Conservation (phyloP, 1,140 invertebrate species). For the Drosophila gunungcola region DNA sequence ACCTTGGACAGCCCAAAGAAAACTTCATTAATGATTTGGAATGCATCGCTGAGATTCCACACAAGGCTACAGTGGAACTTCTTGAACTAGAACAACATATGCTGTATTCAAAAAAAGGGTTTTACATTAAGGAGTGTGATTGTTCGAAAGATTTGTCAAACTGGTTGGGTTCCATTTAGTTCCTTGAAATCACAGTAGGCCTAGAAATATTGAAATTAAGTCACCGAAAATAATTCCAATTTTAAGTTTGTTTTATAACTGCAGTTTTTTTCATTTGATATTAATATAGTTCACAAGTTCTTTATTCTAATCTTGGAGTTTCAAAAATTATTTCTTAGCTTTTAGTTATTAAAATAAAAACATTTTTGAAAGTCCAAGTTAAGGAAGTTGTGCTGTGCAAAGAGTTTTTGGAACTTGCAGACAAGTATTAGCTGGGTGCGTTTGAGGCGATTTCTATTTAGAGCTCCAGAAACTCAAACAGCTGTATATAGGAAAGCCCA, state of each 20-base stretch:
- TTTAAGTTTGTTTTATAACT: too few relatives aligned
- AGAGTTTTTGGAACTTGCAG: conserved; percentile 15
- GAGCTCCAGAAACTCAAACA: conserved; percentile 54
- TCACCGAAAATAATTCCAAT: too few relatives aligned
- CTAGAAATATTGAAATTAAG: too few relatives aligned
- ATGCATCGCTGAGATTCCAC: conserved; percentile 29
- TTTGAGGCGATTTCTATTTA: conserved; percentile 67
- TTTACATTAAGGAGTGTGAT: too few relatives aligned
- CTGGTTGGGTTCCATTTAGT: too few relatives aligned
- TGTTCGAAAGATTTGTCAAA: too few relatives aligned
- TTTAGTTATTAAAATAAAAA: neutral
- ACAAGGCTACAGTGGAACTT: conserved; percentile 6
- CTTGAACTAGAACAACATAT: neutral
- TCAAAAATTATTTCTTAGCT: too few relatives aligned
- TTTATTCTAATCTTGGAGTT: too few relatives aligned
- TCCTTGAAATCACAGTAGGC: too few relatives aligned
- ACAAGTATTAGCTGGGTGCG: conserved; percentile 38
- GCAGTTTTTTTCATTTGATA: too few relatives aligned
- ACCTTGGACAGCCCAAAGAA: conserved; percentile 20
- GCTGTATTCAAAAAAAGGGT: neutral
- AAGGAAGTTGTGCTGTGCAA: neutral
- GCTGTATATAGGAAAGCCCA: conserved; percentile 42
- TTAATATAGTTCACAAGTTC: too few relatives aligned
- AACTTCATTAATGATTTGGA: conserved; percentile 28
- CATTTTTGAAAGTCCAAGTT: neutral